Evolutionary conservation across 1,140 invertebrate genomes (phyloP).

Genomic region (Drosophila burlai): DNA sequence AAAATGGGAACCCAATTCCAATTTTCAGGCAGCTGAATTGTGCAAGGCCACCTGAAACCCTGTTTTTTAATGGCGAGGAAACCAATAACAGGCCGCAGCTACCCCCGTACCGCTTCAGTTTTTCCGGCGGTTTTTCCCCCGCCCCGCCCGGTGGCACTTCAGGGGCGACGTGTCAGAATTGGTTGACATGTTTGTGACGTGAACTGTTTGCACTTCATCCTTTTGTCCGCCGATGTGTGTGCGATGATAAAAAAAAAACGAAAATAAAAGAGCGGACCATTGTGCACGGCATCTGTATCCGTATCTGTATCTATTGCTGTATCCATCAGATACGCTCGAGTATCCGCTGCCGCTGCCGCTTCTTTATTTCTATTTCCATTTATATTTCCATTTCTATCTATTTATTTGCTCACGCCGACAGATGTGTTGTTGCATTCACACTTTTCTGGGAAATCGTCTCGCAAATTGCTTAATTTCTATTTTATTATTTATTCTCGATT

Average conservation of each 20-base stretch:
- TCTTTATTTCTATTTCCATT: conserved; percentile 12
- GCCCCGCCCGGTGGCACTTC: conserved; percentile 57
- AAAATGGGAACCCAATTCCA: not conserved
- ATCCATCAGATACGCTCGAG: conserved; percentile 59
- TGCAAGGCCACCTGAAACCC: conserved; percentile 18
- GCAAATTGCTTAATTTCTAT: conserved; percentile 43
- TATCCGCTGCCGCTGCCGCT: conserved; percentile 14
- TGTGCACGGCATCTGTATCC: conserved; percentile 28
- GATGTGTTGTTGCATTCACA: conserved; percentile 70
- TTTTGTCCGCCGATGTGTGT: conserved; percentile 70
- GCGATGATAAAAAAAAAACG: conserved; percentile 54
- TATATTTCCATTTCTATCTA: conserved; percentile 22
- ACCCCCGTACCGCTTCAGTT: conserved; percentile 9
- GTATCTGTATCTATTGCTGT: conserved; percentile 20
- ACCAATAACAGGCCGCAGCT: conserved; percentile 52
- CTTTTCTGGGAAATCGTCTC: conserved; percentile 39
- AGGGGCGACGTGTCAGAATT: conserved; percentile 72
- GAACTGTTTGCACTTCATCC: conserved; percentile 77
- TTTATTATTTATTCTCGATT: not conserved
- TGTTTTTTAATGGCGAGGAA: conserved; percentile 39
- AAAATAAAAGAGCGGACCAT: conserved; percentile 17
- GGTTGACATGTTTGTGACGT: conserved; percentile 72
- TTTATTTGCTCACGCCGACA: conserved; percentile 68
- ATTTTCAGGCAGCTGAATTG: not conserved
- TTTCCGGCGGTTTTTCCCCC: conserved; percentile 17